Evolutionary conservation across 2,113 vertebrate genomes (phyloP).

Genomic region (Platysternon megacephalum): DNA sequence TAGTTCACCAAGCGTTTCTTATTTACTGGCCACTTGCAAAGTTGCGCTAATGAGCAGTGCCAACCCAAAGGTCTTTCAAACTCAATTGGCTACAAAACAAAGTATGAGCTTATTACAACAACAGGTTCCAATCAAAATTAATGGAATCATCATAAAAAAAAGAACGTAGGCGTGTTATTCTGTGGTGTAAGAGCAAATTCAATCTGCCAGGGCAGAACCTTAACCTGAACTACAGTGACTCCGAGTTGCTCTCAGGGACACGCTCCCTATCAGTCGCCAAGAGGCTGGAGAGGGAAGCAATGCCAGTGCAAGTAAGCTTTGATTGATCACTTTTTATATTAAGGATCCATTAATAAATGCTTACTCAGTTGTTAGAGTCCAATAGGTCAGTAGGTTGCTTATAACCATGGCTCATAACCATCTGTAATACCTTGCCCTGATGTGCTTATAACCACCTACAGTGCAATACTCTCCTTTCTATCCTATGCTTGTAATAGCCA

Average conservation of each 20-base stretch:
- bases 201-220: slow-evolving; percentile 3
- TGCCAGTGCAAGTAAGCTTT: slow-evolving; percentile 34
- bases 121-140: not conserved
- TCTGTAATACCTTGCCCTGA: slow-evolving; percentile 46
- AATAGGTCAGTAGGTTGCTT: slow-evolving; percentile 32
- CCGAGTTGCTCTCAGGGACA: slow-evolving; percentile 28
- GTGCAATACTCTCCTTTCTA: not conserved
- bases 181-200: not conserved
- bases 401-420: slow-evolving; percentile 36
- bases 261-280: not conserved
- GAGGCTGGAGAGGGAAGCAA: not conserved
- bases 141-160: not conserved
- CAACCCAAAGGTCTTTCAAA: slow-evolving; percentile 18
- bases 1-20: not conserved
- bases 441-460: not conserved
- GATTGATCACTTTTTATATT: not conserved
- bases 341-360: slow-evolving; percentile 16
- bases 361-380: slow-evolving; percentile 47
- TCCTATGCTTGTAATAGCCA: slow-evolving; percentile 25
- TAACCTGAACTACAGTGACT: slow-evolving; percentile 27
- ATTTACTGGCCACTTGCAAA: not conserved
- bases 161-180: not conserved
- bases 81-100: not conserved
- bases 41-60: not conserved
- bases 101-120: not conserved